Evolutionary conservation across 2,113 vertebrate species (phyloP), one percentile per base, ranked within the genome.

Genomic region (Xyrauchen texanus): DNA sequence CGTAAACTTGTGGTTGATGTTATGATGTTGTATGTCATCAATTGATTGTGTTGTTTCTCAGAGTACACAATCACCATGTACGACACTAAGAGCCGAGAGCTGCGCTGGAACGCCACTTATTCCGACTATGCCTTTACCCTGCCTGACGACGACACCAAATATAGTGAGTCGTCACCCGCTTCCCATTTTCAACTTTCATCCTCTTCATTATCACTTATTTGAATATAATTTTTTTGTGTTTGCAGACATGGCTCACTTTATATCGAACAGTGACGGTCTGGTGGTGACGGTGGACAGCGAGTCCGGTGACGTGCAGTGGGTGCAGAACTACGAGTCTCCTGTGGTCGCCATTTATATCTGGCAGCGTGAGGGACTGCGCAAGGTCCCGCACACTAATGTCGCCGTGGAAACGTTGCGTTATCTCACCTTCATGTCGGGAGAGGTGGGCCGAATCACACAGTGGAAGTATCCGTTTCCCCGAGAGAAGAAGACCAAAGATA

Each of bases 31-130:
- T 1, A 11, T 58, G 4, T 6, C 6, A 34, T 15, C 11, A 13
- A 6, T n/a, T 0, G 15, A 44, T 15, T 76, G 44, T 74, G 65
- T 8, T 89, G 65, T 86, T 86, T 71, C 75, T 8, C 82, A 99
- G 98, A 99, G 78, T 99, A 99, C 75, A 99, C 97, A 5, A 99
- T 99, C 90, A 99, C 98, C 49, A 99, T 99, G 97, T 99, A 97
- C 2, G 98, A 99, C 93, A 99, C 96, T 79, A 99, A 99, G 86
- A 97, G 93, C 87, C 92, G 96, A 47, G 97, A 98, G 89, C 90
- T 99, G 80, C 94, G 96, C 45, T 99, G 98, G 98, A 99, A 99
- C 34, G 98, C 97, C 86, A 99, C 98, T 55, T 99, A 99, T 81
- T 98, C 95, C 0, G 96, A 99, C 88, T 99, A 99, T 4, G 97